Conservation (phyloP, 2,888 invertebrate species). For the Lymantria dispar region DNA sequence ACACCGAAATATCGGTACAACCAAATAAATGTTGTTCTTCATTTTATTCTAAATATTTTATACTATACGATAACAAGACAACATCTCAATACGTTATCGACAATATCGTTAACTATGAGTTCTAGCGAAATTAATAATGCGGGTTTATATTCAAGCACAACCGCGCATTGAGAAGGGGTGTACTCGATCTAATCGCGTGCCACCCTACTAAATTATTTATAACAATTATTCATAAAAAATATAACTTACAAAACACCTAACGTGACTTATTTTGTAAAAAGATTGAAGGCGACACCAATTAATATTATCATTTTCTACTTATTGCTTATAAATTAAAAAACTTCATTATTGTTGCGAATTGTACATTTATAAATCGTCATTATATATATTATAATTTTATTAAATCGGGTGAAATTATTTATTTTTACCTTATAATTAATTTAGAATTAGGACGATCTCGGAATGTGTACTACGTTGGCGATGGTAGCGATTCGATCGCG, state of each 20-base stretch:
- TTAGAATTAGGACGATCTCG: constrained; percentile 34
- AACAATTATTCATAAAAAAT: constrained; percentile 37
- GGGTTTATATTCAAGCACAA: background rate
- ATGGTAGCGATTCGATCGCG: constrained; percentile 4
- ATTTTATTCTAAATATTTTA: constrained; percentile 24
- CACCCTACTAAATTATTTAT: constrained; percentile 20
- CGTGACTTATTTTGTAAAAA: constrained; percentile 34
- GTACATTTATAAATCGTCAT: constrained; percentile 32
- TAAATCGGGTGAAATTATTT: constrained; percentile 26
- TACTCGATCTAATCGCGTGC: constrained; percentile 20
- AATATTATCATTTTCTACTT: constrained; percentile 29
- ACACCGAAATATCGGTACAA: constrained; percentile 41
- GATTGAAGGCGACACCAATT: constrained; percentile 31
- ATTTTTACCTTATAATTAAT: constrained; percentile 35
- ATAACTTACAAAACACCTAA: constrained; percentile 35
- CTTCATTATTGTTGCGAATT: constrained; percentile 34
- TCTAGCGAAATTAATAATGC: constrained; percentile 21
- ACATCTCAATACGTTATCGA: constrained; percentile 31
- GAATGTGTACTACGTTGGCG: constrained; percentile 22
- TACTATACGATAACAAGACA: constrained; percentile 30
- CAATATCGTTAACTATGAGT: constrained; percentile 19
- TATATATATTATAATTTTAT: constrained; percentile 22
- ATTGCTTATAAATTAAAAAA: constrained; percentile 40
- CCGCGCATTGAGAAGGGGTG: background rate
- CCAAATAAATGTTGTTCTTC: constrained; percentile 33